These are phyloP conservation scores for Loris lydekkerianus DNA, from an alignment of 2,797 vertebrate species.

Conservation along the genomic window DNA sequence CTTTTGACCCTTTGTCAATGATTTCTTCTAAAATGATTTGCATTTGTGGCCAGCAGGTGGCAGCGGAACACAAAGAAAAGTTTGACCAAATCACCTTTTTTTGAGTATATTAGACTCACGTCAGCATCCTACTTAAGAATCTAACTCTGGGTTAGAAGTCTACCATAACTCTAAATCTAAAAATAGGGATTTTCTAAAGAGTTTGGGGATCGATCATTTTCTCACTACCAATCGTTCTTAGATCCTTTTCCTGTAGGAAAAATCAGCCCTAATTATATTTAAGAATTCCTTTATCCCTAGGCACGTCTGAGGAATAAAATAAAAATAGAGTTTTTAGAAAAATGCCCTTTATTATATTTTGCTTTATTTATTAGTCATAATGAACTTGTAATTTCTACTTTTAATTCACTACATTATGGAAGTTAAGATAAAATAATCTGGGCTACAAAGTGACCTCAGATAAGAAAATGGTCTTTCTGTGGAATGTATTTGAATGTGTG, in stretches of 20 bases:
- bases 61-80: constrained; percentile 84
- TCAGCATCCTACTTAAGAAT: not conserved
- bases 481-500: not conserved
- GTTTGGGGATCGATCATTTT: constrained; percentile 60
- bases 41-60: constrained; percentile 88
- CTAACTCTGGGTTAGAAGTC: constrained; percentile 69
- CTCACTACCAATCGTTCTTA: constrained; percentile 12
- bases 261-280: not conserved
- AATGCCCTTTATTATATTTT: not conserved
- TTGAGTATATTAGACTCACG: not conserved
- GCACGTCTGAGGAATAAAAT: not conserved
- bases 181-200: constrained; percentile 75
- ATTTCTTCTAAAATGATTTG: constrained; percentile 46
- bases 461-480: constrained; percentile 2
- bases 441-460: not conserved
- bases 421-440: constrained; percentile 13
- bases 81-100: not conserved
- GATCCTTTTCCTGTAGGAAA: constrained; percentile 34
- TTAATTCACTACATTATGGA: not conserved
- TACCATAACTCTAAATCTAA: constrained; percentile 79
- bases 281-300: not conserved
- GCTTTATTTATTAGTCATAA: not conserved
- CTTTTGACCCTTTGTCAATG: not conserved
- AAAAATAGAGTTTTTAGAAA: not conserved
- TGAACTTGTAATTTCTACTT: not conserved